These are phyloP conservation scores for Gadopsis marmoratus DNA, from an alignment of 2,797 vertebrate species.

Conservation along the genomic window DNA sequence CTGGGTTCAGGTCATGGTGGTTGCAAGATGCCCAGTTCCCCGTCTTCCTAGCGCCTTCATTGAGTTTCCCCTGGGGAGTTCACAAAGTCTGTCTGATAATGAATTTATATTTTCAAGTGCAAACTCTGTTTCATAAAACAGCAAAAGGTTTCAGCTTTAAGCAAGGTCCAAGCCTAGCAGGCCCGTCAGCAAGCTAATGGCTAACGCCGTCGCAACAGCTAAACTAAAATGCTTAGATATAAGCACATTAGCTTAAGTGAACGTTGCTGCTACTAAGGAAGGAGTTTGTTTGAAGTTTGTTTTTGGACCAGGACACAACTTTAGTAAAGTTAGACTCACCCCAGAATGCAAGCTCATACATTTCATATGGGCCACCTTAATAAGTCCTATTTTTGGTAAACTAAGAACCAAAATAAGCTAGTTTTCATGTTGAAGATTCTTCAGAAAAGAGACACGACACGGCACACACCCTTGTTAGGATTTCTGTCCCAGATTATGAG, in stretches of 20 bases:
- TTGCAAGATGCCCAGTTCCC: background rate
- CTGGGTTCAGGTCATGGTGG: background rate
- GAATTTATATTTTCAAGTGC: background rate
- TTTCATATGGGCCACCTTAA: constrained; percentile 33
- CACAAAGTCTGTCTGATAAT: background rate
- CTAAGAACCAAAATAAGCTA: background rate
- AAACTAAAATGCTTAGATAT: background rate
- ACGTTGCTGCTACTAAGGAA: background rate
- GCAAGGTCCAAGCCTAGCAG: background rate
- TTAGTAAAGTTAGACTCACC: background rate
- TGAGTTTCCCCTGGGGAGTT: background rate
- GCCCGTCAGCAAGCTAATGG: background rate
- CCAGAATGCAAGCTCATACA: constrained; percentile 17
- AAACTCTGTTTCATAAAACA: background rate
- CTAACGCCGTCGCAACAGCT: background rate
- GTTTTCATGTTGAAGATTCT: constrained; percentile 25
- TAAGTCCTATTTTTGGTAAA: constrained; percentile 27
- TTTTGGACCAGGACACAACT: constrained; percentile 14
- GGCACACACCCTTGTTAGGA: background rate
- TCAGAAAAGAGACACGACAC: constrained; percentile 11
- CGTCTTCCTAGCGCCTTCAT: background rate
- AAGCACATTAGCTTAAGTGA: background rate
- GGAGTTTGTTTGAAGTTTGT: background rate
- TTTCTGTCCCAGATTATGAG: constrained; percentile 19
- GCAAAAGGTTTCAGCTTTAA: background rate